Conservation (phyloP, 2,888 invertebrate genomes). For the Lordiphosa andalusiaca region DNA sequence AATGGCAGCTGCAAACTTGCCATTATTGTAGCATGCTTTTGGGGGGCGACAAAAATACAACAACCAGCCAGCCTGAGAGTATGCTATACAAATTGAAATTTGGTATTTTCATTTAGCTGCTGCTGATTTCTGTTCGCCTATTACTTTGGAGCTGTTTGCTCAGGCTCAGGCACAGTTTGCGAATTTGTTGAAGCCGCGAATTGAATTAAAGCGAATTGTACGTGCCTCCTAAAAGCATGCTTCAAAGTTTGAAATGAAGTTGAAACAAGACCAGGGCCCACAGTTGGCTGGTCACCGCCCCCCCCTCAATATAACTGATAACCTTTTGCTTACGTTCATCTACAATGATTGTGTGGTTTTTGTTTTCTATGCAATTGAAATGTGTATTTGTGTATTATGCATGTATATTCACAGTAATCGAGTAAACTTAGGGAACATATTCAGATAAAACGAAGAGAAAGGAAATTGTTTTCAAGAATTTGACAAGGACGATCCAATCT, state of each 20-base stretch:
- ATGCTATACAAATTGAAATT: no score
- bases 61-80: no score
- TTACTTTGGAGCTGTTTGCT: not conserved
- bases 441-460: conserved; percentile 26
- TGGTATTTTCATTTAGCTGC: no score
- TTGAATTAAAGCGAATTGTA: no score
- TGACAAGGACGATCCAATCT: conserved; percentile 6
- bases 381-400: conserved; percentile 20
- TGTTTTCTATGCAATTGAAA: conserved; percentile 44
- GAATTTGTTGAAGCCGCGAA: not conserved
- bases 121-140: not conserved
- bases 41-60: no score
- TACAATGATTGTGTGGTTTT: not conserved
- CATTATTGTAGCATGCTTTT: no score
- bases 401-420: conserved; percentile 60
- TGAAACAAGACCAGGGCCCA: no score
- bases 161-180: not conserved
- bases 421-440: conserved; percentile 46
- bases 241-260: no score
- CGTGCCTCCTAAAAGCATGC: no score
- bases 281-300: no score
- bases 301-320: no score
- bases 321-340: not conserved
- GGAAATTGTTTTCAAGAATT: conserved; percentile 1
- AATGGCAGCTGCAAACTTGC: no score